Percentiles rank a stretch among this genome's conserved stretches.
Evolutionary conservation across 2,888 invertebrate genomes (phyloP).

Genomic region (Hirtodrosophila duncani): DNA sequence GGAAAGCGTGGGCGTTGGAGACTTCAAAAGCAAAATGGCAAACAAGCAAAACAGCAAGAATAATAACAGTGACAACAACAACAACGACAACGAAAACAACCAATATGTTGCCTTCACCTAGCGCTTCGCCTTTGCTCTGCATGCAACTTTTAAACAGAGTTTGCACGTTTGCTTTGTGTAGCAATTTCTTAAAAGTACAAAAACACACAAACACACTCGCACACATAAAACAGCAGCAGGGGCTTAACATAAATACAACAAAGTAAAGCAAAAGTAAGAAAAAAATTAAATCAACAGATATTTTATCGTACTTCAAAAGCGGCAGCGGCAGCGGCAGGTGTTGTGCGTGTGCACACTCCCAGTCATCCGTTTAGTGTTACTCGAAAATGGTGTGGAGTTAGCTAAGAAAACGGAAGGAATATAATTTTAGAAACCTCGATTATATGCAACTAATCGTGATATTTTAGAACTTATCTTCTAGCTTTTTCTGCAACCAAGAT

Average conservation of each 20-base stretch:
- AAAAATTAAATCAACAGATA: conserved; percentile 53
- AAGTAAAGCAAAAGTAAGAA: conserved; percentile 1
- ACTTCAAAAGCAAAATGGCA: conserved; percentile 63
- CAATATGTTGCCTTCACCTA: conserved; percentile 10
- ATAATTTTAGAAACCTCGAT: too few relatives aligned
- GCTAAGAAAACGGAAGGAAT: too few relatives aligned
- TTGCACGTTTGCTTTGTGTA: conserved; percentile 56
- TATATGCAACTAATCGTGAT: too few relatives aligned
- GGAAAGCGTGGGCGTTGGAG: too few relatives aligned
- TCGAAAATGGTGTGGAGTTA: too few relatives aligned
- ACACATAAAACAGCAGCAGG: conserved; percentile 10
- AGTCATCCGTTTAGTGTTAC: too few relatives aligned
- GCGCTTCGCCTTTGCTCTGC: conserved; percentile 18
- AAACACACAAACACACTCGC: conserved; percentile 11
- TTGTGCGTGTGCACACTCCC: too few relatives aligned
- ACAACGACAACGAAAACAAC: conserved; percentile 13
- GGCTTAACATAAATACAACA: conserved; percentile 25
- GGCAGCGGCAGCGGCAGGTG: too few relatives aligned
- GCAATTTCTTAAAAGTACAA: conserved; percentile 38
- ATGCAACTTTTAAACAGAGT: conserved; percentile 61
- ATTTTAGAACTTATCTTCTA: too few relatives aligned
- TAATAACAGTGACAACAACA: conserved; percentile 29
- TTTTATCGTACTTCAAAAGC: conserved; percentile 29
- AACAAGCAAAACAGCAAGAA: conserved; percentile 45
- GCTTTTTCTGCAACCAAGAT: too few relatives aligned